A percentile compares a stretch with the other conserved stretches of the same genome.
Evolutionary conservation across 2,888 invertebrate genomes (phyloP).

Genomic region (Nymphalis c-album): DNA sequence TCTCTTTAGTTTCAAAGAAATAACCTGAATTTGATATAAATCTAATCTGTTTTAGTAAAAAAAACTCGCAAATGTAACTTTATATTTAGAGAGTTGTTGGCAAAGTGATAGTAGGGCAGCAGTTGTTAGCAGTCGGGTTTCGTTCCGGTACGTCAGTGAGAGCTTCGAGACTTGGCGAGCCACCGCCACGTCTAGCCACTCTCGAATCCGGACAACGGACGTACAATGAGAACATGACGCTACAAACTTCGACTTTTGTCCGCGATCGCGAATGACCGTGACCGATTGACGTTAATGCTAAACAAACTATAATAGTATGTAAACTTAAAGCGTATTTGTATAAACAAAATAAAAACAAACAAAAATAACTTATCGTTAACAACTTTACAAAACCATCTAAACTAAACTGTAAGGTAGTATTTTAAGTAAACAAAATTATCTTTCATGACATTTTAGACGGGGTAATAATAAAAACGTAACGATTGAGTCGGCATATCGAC

Average conservation of each 20-base stretch:
- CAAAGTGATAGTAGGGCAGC: conserved; percentile 75
- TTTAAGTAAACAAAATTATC: conserved; percentile 4
- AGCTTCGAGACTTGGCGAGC: conserved; percentile 46
- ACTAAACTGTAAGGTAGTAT: not conserved
- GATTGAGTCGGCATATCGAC: conserved; percentile 53
- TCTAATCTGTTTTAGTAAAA: conserved; percentile 12
- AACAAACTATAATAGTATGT: conserved; percentile 50
- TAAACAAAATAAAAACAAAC: not conserved
- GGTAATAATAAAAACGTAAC: conserved; percentile 10
- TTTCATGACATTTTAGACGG: conserved; percentile 12
- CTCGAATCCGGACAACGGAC: conserved; percentile 36
- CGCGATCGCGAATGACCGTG: conserved; percentile 57
- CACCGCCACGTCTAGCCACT: conserved; percentile 33
- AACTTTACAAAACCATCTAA: too few relatives aligned
- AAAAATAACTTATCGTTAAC: too few relatives aligned
- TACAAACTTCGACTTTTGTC: conserved; percentile 49
- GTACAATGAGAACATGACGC: conserved; percentile 53
- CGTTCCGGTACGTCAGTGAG: conserved; percentile 64
- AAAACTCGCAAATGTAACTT: conserved; percentile 28
- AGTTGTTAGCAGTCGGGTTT: conserved; percentile 56
- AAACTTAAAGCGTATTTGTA: conserved; percentile 9
- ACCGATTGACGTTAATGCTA: conserved; percentile 63
- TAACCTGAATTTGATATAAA: not conserved
- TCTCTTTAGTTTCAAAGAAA: not conserved
- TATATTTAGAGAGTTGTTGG: conserved; percentile 58